These are phyloP conservation scores for Phyllotis vaccarum DNA, from an alignment of 2,797 vertebrate genomes.

Conservation along the genomic window DNA sequence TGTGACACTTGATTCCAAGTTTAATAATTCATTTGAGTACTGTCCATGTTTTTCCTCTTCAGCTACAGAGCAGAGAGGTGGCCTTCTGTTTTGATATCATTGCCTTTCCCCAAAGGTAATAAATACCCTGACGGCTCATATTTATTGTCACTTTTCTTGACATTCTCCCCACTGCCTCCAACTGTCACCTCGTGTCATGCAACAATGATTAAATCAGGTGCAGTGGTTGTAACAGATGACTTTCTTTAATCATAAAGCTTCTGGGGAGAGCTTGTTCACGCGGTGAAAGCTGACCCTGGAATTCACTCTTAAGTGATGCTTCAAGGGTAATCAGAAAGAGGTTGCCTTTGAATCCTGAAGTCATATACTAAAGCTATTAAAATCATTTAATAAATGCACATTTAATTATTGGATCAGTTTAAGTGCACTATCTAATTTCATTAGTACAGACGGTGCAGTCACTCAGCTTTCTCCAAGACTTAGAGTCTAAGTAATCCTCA, in stretches of 20 bases:
- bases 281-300: constrained; percentile 36
- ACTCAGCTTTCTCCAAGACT: constrained; percentile 65
- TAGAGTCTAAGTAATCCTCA: constrained; percentile 31
- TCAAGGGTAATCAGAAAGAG: constrained; percentile 49
- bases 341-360: constrained; percentile 67
- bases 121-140: constrained; percentile 40
- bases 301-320: constrained; percentile 59
- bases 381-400: constrained; percentile 78
- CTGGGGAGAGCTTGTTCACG: background rate
- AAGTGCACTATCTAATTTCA: constrained; percentile 74
- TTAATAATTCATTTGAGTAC: constrained; percentile 53
- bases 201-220: background rate
- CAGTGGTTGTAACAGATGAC: background rate
- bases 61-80: constrained; percentile 12
- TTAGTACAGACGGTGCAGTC: constrained; percentile 71
- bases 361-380: constrained; percentile 72
- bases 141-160: constrained; percentile 57
- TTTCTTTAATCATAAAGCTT: constrained; percentile 26
- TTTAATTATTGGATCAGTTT: constrained; percentile 76
- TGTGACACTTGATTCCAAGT: constrained; percentile 5
- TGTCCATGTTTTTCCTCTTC: constrained; percentile 39
- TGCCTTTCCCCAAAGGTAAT: constrained; percentile 62
- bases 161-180: background rate
- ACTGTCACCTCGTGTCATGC: background rate
- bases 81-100: constrained; percentile 49